Evolutionary conservation across 2,888 invertebrate genomes (phyloP).

Genomic region (Acanthosepion lycidas): DNA sequence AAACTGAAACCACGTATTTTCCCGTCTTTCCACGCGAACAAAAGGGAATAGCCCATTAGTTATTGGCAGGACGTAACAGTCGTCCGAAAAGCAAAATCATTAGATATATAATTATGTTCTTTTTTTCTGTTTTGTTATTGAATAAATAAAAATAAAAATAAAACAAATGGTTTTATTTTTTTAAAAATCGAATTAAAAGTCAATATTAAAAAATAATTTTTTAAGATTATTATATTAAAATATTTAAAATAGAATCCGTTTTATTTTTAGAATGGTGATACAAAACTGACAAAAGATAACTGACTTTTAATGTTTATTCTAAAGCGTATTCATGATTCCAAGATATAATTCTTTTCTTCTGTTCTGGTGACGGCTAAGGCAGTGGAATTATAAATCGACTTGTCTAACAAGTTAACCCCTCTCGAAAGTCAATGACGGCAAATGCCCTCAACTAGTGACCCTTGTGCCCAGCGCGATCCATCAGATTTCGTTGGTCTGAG

Average conservation of each 20-base stretch:
- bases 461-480: not conserved
- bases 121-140: too few species aligned
- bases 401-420: not conserved
- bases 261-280: not conserved
- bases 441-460: not conserved
- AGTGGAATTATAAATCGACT: not conserved
- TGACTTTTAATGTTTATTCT: not conserved
- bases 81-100: too few species aligned
- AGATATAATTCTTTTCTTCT: not conserved
- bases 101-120: too few species aligned
- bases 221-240: too few species aligned
- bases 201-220: too few species aligned
- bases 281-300: not conserved
- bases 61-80: too few species aligned
- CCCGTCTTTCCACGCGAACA: too few species aligned
- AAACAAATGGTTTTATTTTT: too few species aligned
- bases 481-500: not conserved
- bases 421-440: not conserved
- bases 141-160: too few species aligned
- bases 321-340: not conserved
- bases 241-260: not conserved
- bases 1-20: too few species aligned
- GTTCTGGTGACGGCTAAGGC: not conserved
- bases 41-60: too few species aligned
- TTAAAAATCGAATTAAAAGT: too few species aligned